These are phyloP conservation scores for Porites lutea DNA, from an alignment of 64 coral and sea anemone species.

Conservation along the genomic window DNA sequence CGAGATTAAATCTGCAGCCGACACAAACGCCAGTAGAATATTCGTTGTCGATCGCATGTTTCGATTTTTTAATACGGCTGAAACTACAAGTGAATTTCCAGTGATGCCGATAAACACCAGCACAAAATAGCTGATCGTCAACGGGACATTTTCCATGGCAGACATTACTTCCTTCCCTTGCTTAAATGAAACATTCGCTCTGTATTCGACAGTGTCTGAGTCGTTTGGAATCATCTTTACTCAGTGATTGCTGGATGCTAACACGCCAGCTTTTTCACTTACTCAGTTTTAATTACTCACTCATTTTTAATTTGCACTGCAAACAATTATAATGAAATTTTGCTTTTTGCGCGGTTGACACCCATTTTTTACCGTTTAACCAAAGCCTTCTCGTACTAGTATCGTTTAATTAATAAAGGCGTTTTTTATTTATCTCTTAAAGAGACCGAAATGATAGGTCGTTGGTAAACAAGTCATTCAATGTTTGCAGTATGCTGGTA, in stretches of 20 bases:
- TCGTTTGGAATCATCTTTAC: background rate
- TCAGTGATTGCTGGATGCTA: background rate
- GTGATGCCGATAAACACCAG: constrained; percentile 32
- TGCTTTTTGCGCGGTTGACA: too few species aligned
- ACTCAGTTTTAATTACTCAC: too few species aligned
- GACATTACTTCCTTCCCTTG: background rate
- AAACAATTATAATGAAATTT: too few species aligned
- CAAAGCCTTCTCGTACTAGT: too few species aligned
- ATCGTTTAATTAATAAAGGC: too few species aligned
- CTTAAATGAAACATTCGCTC: background rate
- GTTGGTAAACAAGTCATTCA: background rate
- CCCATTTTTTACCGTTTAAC: too few species aligned
- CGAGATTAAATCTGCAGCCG: constrained; percentile 58
- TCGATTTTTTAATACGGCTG: constrained; percentile 34
- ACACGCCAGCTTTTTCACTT: too few species aligned
- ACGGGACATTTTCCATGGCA: background rate
- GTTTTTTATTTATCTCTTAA: background rate
- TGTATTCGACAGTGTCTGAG: background rate
- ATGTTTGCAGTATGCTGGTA: background rate
- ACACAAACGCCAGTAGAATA: constrained; percentile 71
- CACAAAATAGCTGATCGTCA: constrained; percentile 15
- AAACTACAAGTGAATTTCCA: constrained; percentile 70
- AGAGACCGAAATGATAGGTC: too few species aligned
- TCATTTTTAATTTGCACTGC: too few species aligned
- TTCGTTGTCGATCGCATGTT: constrained; percentile 73